A percentile compares a stretch with the other conserved stretches of the same genome.
phyloP scores from a whole-genome alignment of 2,797 vertebrate species.

The Sebastes glaucus region DNA sequence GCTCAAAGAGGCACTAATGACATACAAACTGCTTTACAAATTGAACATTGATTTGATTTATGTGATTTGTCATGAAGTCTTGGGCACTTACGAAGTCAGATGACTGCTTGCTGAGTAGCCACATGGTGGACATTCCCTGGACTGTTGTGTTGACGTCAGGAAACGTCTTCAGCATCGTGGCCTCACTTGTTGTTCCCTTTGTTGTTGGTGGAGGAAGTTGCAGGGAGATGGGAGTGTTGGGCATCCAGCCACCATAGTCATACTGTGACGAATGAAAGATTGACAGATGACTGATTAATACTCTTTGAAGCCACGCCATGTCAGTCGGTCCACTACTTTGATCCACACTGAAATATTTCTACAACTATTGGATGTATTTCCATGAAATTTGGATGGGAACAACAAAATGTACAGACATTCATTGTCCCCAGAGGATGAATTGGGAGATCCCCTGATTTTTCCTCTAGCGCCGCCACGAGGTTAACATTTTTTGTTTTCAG shows the following conservation, averaged over 20 bases:
- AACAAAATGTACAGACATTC: no score
- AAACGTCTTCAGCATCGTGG: conserved; percentile 47
- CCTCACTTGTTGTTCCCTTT: conserved; percentile 47
- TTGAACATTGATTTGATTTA: not conserved
- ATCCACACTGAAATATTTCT: not conserved
- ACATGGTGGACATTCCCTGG: conserved; percentile 40
- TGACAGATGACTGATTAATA: not conserved
- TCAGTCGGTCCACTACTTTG: not conserved
- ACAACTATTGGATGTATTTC: no score
- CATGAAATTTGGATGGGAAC: no score
- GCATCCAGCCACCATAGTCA: conserved; percentile 68
- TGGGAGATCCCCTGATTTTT: no score
- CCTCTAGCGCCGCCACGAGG: no score
- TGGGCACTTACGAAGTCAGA: conserved; percentile 59
- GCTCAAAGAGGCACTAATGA: not conserved
- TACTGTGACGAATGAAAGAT: conserved; percentile 38
- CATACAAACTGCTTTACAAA: not conserved
- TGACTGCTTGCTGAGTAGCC: conserved; percentile 62
- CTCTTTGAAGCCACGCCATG: not conserved
- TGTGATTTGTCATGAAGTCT: not conserved
- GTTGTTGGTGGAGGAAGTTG: conserved; percentile 59
- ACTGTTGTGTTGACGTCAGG: conserved; percentile 47
- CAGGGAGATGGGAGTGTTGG: conserved; percentile 59
- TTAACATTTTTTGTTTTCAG: no score
- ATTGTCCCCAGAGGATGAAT: no score